Evolutionary conservation across 2,113 vertebrate species (phyloP).

Genomic region (Salminus brasiliensis): DNA sequence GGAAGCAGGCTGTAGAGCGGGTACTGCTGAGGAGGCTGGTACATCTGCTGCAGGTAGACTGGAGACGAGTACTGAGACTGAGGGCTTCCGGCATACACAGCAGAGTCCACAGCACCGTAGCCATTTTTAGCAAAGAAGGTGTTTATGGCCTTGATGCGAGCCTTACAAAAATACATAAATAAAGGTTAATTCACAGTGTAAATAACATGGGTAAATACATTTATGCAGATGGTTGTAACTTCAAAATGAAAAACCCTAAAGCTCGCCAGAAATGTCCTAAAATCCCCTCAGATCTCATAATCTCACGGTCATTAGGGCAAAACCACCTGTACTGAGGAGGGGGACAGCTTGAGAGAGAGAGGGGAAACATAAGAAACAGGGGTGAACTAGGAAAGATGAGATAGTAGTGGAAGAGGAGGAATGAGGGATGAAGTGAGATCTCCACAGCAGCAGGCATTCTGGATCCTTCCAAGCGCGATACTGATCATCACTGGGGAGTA

Average conservation of each 20-base stretch:
- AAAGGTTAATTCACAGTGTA: not conserved
- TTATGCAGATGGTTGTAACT: not conserved
- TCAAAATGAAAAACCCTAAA: not conserved
- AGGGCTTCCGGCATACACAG: slow-evolving; percentile 85
- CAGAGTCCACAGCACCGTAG: slow-evolving; percentile 90
- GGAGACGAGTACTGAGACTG: slow-evolving; percentile 93
- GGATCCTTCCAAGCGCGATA: slow-evolving; percentile 80
- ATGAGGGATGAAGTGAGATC: slow-evolving; percentile 36
- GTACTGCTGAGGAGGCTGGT: slow-evolving; percentile 94
- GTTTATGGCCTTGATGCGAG: slow-evolving; percentile 99
- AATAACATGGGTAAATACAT: not conserved
- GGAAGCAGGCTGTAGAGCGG: slow-evolving; percentile 93
- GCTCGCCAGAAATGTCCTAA: not conserved
- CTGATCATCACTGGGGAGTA: slow-evolving; percentile 77
- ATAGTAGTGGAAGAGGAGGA: not conserved
- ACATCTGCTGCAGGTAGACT: slow-evolving; percentile 96
- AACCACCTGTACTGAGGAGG: slow-evolving; percentile 63
- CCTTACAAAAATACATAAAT: slow-evolving; percentile 68
- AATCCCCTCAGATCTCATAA: slow-evolving; percentile 79
- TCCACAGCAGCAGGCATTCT: slow-evolving; percentile 67
- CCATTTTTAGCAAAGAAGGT: slow-evolving; percentile 98
- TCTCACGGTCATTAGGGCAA: slow-evolving; percentile 78
- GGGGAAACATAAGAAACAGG: too few relatives aligned
- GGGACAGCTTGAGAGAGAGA: too few relatives aligned
- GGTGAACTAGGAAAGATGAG: not conserved